These are phyloP conservation scores for Boleophthalmus pectinirostris DNA, from an alignment of 2,113 vertebrate genomes.

Conservation along the genomic window DNA sequence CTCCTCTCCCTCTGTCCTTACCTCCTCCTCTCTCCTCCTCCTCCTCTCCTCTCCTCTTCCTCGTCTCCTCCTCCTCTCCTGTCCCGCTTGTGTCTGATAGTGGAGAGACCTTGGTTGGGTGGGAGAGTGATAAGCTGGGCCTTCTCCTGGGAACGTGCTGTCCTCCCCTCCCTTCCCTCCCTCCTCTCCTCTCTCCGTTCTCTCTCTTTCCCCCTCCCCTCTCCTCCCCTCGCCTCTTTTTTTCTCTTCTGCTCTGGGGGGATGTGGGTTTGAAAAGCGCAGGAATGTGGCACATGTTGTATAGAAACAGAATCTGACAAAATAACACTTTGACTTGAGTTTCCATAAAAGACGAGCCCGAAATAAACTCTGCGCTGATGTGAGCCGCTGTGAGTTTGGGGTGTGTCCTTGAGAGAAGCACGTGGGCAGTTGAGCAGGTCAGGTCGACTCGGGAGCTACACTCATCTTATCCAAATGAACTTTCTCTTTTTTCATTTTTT, in stretches of 20 bases:
- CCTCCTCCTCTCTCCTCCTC: constrained; percentile 41
- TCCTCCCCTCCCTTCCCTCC: constrained; percentile 44
- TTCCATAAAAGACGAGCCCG: constrained; percentile 28
- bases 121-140: constrained; percentile 68
- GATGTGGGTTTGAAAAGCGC: constrained; percentile 45
- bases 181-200: background rate
- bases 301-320: constrained; percentile 13
- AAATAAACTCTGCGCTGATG: constrained; percentile 12
- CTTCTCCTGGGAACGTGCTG: constrained; percentile 73
- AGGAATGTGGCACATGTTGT: constrained; percentile 9
- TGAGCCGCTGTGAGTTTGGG: background rate
- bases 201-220: no score
- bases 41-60: constrained; percentile 25
- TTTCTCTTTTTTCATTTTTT: background rate
- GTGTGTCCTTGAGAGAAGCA: constrained; percentile 19
- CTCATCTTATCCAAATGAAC: background rate
- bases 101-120: constrained; percentile 65
- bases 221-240: no score
- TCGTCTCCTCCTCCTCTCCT: constrained; percentile 29
- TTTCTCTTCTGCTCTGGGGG: constrained; percentile 27
- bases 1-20: no score
- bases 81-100: constrained; percentile 54
- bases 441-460: constrained; percentile 35
- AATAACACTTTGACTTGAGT: background rate
- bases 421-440: constrained; percentile 51